phyloP scores from a whole-genome alignment of 2,113 vertebrate genomes.

The Notiomystis cincta region DNA sequence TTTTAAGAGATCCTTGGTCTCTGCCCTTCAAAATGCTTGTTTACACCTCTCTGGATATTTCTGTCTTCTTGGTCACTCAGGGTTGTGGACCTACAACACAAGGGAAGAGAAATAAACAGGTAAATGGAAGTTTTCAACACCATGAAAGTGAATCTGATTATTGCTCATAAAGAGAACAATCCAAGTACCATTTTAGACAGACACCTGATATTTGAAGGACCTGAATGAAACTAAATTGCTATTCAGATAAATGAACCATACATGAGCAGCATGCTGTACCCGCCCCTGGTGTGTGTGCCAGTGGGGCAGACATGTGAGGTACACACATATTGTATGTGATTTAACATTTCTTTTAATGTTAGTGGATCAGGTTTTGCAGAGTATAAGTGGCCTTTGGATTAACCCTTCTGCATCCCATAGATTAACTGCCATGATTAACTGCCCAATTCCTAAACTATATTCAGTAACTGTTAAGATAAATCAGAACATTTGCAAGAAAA shows the following conservation, averaged over 20 bases:
- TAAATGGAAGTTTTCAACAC: neutral
- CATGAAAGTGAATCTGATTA: neutral
- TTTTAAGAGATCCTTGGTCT: neutral
- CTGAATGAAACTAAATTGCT: neutral
- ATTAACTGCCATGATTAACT: neutral
- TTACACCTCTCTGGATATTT: neutral
- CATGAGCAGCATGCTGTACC: neutral
- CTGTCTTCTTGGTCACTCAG: neutral
- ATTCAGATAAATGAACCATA: neutral
- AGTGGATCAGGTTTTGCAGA: neutral
- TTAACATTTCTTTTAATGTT: neutral
- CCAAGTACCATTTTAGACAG: neutral
- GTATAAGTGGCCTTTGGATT: neutral
- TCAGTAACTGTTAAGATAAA: neutral
- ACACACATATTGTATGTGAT: neutral
- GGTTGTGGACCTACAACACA: neutral
- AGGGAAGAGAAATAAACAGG: neutral
- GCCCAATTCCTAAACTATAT: neutral
- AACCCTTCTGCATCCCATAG: neutral
- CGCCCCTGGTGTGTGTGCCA: neutral
- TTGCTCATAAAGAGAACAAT: neutral
- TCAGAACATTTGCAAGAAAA: neutral
- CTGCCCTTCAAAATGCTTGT: neutral
- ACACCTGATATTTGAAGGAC: neutral
- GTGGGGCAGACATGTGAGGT: neutral